Conservation (phyloP, 2,888 invertebrate species). For the Cryptus viduatorius region DNA sequence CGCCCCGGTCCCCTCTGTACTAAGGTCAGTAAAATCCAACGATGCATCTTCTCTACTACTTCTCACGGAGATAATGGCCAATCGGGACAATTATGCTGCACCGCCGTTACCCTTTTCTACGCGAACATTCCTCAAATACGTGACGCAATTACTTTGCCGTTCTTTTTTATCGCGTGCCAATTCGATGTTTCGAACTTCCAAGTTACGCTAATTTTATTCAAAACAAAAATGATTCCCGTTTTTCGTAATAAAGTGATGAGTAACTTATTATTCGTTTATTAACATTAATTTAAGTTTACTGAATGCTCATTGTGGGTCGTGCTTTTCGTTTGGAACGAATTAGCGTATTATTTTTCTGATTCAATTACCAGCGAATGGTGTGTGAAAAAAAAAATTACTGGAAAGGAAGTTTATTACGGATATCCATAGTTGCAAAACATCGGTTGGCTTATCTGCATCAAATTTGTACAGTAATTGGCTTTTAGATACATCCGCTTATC, state of each 20-base stretch:
- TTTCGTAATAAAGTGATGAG: neutral
- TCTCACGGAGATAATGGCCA: conserved; percentile 5
- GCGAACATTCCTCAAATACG: neutral
- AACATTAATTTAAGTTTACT: too few relatives aligned
- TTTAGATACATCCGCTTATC: too few relatives aligned
- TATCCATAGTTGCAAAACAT: neutral
- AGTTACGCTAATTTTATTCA: too few relatives aligned
- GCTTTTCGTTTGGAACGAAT: too few relatives aligned
- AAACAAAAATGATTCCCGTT: neutral
- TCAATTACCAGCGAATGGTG: too few relatives aligned
- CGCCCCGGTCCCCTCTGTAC: conserved; percentile 45
- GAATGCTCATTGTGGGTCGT: too few relatives aligned
- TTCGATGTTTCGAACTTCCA: neutral
- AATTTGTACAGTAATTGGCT: neutral
- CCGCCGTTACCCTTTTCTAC: conserved; percentile 10
- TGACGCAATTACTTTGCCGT: conserved; percentile 1
- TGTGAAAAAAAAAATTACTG: neutral
- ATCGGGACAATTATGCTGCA: conserved; percentile 28
- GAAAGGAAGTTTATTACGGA: neutral
- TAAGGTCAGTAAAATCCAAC: conserved; percentile 57
- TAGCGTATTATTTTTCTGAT: too few relatives aligned
- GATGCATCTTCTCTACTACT: conserved; percentile 30
- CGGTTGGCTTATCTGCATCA: neutral
- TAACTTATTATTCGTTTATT: neutral
- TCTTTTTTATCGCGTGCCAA: neutral